Conservation (phyloP, 2,888 invertebrate species). For the Endomychus coccineus region DNA sequence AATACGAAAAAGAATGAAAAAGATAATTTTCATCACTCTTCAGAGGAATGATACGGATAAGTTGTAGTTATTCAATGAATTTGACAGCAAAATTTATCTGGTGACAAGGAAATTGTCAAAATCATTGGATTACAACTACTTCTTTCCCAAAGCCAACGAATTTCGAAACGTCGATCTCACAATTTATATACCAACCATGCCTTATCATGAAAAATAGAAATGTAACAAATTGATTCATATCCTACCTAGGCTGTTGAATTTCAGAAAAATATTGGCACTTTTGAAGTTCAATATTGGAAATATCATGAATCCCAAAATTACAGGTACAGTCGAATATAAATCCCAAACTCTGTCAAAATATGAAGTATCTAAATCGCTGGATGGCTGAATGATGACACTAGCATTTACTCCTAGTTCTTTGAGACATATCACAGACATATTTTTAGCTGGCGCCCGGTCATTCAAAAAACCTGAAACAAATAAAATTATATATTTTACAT, state of each 20-base stretch:
- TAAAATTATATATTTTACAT: no score
- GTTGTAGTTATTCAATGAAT: no score
- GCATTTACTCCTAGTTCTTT: constrained; percentile 23
- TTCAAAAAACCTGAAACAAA: constrained; percentile 17
- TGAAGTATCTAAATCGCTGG: constrained; percentile 13
- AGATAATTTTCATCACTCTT: no score
- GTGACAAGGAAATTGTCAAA: neutral
- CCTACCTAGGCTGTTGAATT: constrained; percentile 83
- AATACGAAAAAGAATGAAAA: no score
- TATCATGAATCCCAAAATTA: constrained; percentile 67
- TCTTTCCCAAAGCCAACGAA: neutral
- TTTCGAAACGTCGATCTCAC: no score
- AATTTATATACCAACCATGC: no score
- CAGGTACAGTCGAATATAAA: constrained; percentile 70
- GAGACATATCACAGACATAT: constrained; percentile 33
- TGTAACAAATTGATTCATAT: no score
- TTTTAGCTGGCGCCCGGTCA: constrained; percentile 7
- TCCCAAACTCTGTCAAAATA: constrained; percentile 53
- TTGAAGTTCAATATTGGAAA: constrained; percentile 80
- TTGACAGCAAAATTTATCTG: no score
- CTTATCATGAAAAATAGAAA: no score
- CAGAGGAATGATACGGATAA: no score
- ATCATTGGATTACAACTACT: no score
- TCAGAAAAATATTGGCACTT: constrained; percentile 85
- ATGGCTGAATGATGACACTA: constrained; percentile 8